These are phyloP conservation scores for Puffinus mauretanicus DNA, from an alignment of 2,113 vertebrate species.

Conservation along the genomic window DNA sequence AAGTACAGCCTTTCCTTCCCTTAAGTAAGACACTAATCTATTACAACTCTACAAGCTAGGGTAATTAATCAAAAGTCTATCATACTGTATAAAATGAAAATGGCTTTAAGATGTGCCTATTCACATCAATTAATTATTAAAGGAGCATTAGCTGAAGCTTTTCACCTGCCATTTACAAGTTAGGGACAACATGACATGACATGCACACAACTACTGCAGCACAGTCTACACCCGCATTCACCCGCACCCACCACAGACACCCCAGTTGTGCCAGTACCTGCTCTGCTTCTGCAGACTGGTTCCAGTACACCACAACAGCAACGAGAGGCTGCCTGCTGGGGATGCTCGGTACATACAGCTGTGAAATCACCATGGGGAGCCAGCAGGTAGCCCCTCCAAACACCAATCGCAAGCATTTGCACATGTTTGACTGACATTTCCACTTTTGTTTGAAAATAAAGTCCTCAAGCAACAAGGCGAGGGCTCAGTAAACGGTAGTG, in stretches of 20 bases:
- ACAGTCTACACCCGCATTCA: neutral
- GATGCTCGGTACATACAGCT: neutral
- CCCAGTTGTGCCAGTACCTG: neutral
- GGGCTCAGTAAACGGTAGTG: neutral
- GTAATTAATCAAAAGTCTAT: slow-evolving; percentile 71
- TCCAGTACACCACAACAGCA: neutral
- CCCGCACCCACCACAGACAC: neutral
- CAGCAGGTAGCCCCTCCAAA: neutral
- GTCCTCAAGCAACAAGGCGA: slow-evolving; percentile 10
- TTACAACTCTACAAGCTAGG: slow-evolving; percentile 37
- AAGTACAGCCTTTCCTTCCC: slow-evolving; percentile 50
- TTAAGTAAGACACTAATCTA: slow-evolving; percentile 44
- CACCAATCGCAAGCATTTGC: neutral
- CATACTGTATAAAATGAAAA: slow-evolving; percentile 64
- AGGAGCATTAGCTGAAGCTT: slow-evolving; percentile 56
- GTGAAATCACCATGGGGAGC: neutral
- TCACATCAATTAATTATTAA: slow-evolving; percentile 69
- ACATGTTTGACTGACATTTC: slow-evolving; percentile 13
- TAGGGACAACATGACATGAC: neutral
- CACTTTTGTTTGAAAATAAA: slow-evolving; percentile 38
- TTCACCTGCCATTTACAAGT: slow-evolving; percentile 61
- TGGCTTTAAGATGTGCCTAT: slow-evolving; percentile 52
- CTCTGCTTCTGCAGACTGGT: neutral
- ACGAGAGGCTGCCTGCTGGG: neutral
- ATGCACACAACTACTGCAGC: neutral